These are phyloP conservation scores for Anthopleura sola DNA, from an alignment of 64 coral and sea anemone genomes.

Conservation along the genomic window DNA sequence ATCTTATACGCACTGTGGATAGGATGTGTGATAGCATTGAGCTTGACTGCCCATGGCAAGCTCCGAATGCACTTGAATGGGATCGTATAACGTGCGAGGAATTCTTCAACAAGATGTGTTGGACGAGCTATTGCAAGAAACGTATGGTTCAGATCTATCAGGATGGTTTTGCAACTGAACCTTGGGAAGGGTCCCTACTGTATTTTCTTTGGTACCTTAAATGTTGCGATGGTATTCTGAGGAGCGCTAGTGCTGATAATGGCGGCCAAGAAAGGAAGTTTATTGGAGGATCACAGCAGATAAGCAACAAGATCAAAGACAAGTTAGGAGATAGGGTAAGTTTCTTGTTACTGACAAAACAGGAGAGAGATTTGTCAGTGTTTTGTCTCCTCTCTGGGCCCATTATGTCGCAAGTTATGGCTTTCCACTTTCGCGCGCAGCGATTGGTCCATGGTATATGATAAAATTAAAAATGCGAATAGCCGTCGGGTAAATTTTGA, in stretches of 20 bases:
- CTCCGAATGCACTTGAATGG: slow-evolving; percentile 70
- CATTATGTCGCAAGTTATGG: too few relatives aligned
- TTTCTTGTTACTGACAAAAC: too few relatives aligned
- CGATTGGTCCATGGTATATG: too few relatives aligned
- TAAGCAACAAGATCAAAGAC: slow-evolving; percentile 82
- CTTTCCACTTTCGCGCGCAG: too few relatives aligned
- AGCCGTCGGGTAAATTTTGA: too few relatives aligned
- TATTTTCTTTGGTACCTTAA: slow-evolving; percentile 95
- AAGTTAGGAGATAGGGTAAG: slow-evolving; percentile 68
- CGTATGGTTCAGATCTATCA: slow-evolving; percentile 83
- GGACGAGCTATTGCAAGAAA: slow-evolving; percentile 78
- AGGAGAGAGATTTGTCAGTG: too few relatives aligned
- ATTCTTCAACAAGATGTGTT: slow-evolving; percentile 79
- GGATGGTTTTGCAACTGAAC: slow-evolving; percentile 78
- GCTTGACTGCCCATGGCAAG: slow-evolving; percentile 59
- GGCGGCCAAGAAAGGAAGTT: slow-evolving; percentile 90
- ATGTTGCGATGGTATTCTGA: slow-evolving; percentile 55
- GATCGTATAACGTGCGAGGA: slow-evolving; percentile 86
- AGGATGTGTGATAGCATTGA: slow-evolving; percentile 64
- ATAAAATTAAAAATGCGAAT: too few relatives aligned
- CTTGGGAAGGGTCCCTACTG: slow-evolving; percentile 77
- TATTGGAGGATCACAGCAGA: slow-evolving; percentile 87
- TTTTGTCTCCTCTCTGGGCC: too few relatives aligned
- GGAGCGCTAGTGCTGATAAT: slow-evolving; percentile 62
- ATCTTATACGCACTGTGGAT: slow-evolving; percentile 53